A percentile compares a stretch with the other conserved stretches of the same genome.
Conservation (phyloP, 1,140 invertebrate species). For the Mesaphorura yosii region DNA sequence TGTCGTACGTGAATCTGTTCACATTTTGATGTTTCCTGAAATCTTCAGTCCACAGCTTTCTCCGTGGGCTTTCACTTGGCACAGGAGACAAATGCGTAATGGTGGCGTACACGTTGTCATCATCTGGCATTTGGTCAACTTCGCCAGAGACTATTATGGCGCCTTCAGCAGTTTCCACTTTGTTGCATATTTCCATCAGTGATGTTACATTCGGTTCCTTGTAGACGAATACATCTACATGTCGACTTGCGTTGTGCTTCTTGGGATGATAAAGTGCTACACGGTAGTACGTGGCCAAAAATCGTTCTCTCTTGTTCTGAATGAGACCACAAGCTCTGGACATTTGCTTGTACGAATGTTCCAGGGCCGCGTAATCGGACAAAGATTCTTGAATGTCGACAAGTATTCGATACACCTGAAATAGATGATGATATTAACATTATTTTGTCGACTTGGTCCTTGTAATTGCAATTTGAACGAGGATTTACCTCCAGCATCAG, state of each 20-base stretch:
- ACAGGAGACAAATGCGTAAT: slow-evolving; percentile 27
- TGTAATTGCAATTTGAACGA: too few species aligned
- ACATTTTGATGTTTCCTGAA: slow-evolving; percentile 30
- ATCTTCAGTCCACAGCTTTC: slow-evolving; percentile 30
- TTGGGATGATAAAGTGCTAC: slow-evolving; percentile 24
- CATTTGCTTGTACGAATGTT: slow-evolving; percentile 31
- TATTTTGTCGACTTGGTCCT: too few species aligned
- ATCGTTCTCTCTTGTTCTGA: slow-evolving; percentile 30
- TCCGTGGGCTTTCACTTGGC: slow-evolving; percentile 27
- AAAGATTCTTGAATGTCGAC: slow-evolving; percentile 30
- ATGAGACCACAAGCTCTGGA: slow-evolving; percentile 24
- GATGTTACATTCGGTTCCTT: slow-evolving; percentile 32
- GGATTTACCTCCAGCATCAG: slow-evolving; percentile 29
- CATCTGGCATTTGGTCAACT: slow-evolving; percentile 24
- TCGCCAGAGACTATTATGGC: slow-evolving; percentile 27
- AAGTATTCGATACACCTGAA: slow-evolving; percentile 28
- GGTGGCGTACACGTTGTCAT: slow-evolving; percentile 27
- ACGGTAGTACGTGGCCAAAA: slow-evolving; percentile 30
- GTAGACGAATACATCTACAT: slow-evolving; percentile 27
- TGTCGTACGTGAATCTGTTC: slow-evolving; percentile 28
- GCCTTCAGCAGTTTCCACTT: slow-evolving; percentile 27
- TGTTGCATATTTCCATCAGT: slow-evolving; percentile 28
- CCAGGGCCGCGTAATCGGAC: slow-evolving; percentile 28
- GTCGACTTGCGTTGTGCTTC: slow-evolving; percentile 9
- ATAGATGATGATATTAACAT: neutral